These are phyloP conservation scores for Drosophila suboccidentalis DNA, from an alignment of 2,888 invertebrate species.

Conservation along the genomic window DNA sequence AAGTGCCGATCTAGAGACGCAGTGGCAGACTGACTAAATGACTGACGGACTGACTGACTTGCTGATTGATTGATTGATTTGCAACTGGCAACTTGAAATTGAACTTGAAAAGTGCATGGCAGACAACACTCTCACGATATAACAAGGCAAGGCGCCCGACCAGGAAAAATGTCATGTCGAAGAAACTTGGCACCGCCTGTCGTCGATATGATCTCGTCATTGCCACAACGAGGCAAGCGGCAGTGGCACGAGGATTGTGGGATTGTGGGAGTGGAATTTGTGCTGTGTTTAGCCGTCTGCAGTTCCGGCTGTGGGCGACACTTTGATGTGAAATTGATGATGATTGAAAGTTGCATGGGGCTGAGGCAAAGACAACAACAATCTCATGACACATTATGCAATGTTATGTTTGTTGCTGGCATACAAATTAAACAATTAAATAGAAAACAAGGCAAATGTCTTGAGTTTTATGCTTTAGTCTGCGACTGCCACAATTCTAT, in stretches of 20 bases:
- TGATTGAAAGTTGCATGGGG: constrained; percentile 81
- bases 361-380: constrained; percentile 8
- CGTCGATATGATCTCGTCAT: constrained; percentile 77
- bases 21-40: constrained; percentile 27
- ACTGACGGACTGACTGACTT: constrained; percentile 19
- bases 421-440: constrained; percentile 74
- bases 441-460: constrained; percentile 32
- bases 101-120: constrained; percentile 75
- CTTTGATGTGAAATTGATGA: constrained; percentile 85
- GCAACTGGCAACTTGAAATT: constrained; percentile 62
- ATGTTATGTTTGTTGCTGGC: constrained; percentile 44
- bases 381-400: constrained; percentile 43
- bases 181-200: constrained; percentile 48
- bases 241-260: neutral
- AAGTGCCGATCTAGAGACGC: constrained; percentile 21
- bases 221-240: constrained; percentile 45
- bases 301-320: constrained; percentile 76
- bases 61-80: constrained; percentile 71
- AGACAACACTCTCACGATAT: constrained; percentile 41
- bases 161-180: constrained; percentile 62
- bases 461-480: constrained; percentile 21
- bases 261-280: neutral
- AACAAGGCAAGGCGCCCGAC: constrained; percentile 14
- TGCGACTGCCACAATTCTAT: constrained; percentile 7
- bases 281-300: no score